Percentiles rank a stretch among this genome's conserved stretches.
phyloP scores from a whole-genome alignment of 2,113 vertebrate species.

The Bubo scandiacus region DNA sequence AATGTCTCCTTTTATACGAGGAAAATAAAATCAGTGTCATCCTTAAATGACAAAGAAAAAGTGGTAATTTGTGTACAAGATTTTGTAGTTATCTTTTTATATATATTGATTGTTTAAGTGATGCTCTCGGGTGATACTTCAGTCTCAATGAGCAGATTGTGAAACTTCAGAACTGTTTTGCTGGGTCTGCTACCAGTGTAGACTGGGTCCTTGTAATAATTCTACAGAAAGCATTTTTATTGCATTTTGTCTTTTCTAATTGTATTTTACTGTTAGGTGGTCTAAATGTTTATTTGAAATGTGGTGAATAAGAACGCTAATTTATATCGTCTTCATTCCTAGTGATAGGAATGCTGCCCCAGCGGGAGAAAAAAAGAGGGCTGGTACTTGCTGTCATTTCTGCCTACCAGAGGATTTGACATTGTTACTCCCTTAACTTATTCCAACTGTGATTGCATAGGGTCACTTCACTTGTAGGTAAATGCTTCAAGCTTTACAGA shows the following conservation, averaged over 20 bases:
- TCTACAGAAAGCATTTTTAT: background rate
- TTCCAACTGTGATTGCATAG: background rate
- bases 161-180: background rate
- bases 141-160: background rate
- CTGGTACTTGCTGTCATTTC: background rate
- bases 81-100: background rate
- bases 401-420: background rate
- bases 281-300: background rate
- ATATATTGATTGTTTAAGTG: background rate
- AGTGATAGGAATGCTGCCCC: background rate
- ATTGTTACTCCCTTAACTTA: background rate
- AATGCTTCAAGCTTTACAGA: background rate
- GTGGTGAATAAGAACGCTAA: background rate
- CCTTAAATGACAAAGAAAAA: conserved; percentile 1
- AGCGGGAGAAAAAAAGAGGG: background rate
- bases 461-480: background rate
- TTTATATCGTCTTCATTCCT: background rate
- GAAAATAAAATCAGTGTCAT: conserved; percentile 50
- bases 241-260: background rate
- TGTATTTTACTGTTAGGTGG: background rate
- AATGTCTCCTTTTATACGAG: conserved; percentile 49
- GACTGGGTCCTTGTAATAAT: background rate
- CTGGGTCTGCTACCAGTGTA: background rate
- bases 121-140: background rate
- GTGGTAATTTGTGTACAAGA: conserved; percentile 29